phyloP scores from a whole-genome alignment of 2,888 invertebrate species.

The Scelioninae gen. 1 region DNA sequence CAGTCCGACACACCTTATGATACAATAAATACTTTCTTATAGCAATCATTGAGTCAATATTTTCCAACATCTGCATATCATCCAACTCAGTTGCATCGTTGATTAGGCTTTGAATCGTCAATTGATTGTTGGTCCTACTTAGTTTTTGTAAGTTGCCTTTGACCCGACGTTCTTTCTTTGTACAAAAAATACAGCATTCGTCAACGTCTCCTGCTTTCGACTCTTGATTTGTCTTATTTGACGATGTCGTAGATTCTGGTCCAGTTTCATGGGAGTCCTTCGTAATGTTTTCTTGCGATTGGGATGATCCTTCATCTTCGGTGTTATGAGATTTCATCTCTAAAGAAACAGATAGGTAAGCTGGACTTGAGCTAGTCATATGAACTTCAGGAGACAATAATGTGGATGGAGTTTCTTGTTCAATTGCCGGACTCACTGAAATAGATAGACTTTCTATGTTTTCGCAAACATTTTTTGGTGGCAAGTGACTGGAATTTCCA shows the following conservation, averaged over 20 bases:
- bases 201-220: background rate
- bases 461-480: too few species aligned
- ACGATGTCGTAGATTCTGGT: background rate
- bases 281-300: too few species aligned
- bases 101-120: background rate
- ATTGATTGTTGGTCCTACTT: conserved; percentile 3
- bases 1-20: conserved; percentile 6
- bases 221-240: background rate
- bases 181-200: conserved; percentile 27
- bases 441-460: too few species aligned
- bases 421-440: too few species aligned
- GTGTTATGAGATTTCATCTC: too few species aligned
- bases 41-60: conserved; percentile 15
- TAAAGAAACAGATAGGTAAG: too few species aligned
- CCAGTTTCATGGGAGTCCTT: background rate
- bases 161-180: background rate
- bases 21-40: conserved; percentile 20
- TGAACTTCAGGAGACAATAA: too few species aligned
- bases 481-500: too few species aligned
- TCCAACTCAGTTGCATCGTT: conserved; percentile 19
- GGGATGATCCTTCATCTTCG: too few species aligned
- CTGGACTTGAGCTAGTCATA: too few species aligned
- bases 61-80: conserved; percentile 7
- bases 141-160: background rate
- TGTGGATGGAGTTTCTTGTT: too few species aligned